Evolutionary conservation across 2,797 vertebrate species (phyloP), one percentile per base, ranked within the genome.

Genomic region (Morus bassanus): DNA sequence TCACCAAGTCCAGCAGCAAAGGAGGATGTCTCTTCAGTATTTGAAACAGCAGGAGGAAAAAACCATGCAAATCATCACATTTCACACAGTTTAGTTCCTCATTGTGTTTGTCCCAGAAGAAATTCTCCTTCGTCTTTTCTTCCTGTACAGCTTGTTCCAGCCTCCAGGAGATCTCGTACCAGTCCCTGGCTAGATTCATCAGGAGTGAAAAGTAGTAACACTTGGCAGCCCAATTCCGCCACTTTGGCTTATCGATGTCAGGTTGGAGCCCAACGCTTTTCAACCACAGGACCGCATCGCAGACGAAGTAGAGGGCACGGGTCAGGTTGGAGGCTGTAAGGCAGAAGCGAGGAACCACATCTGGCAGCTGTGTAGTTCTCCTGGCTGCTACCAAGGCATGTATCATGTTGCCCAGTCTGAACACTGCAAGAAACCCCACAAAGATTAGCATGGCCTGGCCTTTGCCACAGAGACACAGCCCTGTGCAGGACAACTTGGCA

Each of bases 241-340:
- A 99, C 80, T 98, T 98, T 17, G 98, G 98, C 72, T 98, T 98
- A 96, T 99, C 76, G 8, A 99, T 51, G 46, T 93, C 30, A 2
- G 96, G 95, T 73, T 98, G 60, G 4, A 99, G 98, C 10, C 99
- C 98, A 0, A 98, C 88, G 0, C 97, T 98, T 78, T 92, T 96
- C 79, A 98, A 97, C 99, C 99, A 99, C 31, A 99, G 98, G 25
- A 98, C 59, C 1, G 99, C 98, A 85, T 99, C 99, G 8, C 99
- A 99, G 95, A 98, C 19, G 57, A 99, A 99, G 97, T 99, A 99
- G 79, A 99, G 95, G 82, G 98, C 98, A 1, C 99, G 98, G 98
- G 97, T 98, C 82, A 99, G n/a, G 95, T 99, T 98, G 97, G 99
- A 98, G 43, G 94, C 94, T 0, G 98, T 99, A 11, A 99, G 98